Evolutionary conservation across 2,113 vertebrate species (phyloP).

Genomic region (Trinectes maculatus): DNA sequence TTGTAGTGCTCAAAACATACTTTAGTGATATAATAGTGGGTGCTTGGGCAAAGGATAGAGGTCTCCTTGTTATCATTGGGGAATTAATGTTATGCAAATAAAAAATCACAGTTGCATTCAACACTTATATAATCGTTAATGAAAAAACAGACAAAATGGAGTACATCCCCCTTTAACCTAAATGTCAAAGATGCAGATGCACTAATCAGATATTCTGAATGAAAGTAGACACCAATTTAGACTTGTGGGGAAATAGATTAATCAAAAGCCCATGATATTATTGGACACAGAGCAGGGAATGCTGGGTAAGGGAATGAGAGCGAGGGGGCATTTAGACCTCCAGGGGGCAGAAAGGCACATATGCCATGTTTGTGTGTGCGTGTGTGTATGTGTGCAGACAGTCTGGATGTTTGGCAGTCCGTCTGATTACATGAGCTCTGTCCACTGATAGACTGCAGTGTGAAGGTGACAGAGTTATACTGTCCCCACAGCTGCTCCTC

Average conservation of each 20-base stretch:
- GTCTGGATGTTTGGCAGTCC: conserved; percentile 65
- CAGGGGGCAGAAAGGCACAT: conserved; percentile 55
- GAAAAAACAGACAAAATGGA: conserved; percentile 17
- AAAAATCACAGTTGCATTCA: too few species aligned
- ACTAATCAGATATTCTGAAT: conserved; percentile 48
- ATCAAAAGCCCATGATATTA: conserved; percentile 58
- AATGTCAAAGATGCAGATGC: conserved; percentile 45
- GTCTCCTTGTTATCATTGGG: not conserved
- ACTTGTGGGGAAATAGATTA: conserved; percentile 31
- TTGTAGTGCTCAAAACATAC: too few species aligned
- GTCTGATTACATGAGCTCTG: conserved; percentile 58
- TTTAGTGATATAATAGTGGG: not conserved
- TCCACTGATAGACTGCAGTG: conserved; percentile 29
- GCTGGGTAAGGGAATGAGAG: conserved; percentile 36
- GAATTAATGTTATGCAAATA: too few species aligned
- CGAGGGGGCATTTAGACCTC: conserved; percentile 47
- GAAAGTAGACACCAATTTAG: conserved; percentile 46
- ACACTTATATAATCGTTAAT: too few species aligned
- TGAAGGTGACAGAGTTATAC: conserved; percentile 54
- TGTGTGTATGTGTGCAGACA: conserved; percentile 28
- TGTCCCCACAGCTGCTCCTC: conserved; percentile 34
- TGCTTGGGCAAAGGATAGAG: not conserved
- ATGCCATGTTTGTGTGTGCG: conserved; percentile 46
- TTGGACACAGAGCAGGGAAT: conserved; percentile 40
- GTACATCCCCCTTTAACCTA: conserved; percentile 69